phyloP scores from a whole-genome alignment of 2,797 vertebrate genomes.

The Chelon auratus region DNA sequence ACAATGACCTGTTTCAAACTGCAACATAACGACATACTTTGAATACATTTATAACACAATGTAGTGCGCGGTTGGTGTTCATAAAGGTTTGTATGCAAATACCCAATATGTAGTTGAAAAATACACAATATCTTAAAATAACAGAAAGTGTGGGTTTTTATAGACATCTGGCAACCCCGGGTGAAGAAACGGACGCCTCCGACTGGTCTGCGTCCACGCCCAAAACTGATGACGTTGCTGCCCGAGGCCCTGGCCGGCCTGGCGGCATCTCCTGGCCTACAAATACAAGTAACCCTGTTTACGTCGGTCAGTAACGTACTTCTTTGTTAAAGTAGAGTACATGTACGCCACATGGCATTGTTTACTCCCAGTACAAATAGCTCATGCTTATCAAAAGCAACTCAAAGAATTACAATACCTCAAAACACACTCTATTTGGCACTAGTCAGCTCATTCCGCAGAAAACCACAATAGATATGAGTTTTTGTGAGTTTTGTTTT shows the following conservation, averaged over 20 bases:
- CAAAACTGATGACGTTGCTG: conserved; percentile 67
- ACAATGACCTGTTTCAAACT: neutral
- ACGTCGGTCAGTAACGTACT: neutral
- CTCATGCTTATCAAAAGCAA: neutral
- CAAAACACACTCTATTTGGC: neutral
- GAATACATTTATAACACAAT: rapidly evolving
- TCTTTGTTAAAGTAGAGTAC: neutral
- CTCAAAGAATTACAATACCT: neutral
- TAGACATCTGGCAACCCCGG: conserved; percentile 65
- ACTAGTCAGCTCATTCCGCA: neutral
- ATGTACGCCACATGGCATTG: neutral
- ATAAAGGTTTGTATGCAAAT: no score
- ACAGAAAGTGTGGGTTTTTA: conserved; percentile 26
- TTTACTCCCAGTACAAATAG: neutral
- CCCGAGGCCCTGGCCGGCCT: conserved; percentile 37
- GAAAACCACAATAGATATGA: neutral
- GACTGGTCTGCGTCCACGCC: conserved; percentile 61
- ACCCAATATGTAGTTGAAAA: no score
- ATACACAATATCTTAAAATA: neutral
- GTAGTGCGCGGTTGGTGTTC: neutral
- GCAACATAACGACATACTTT: neutral
- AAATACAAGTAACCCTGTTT: conserved; percentile 27
- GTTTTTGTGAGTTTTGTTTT: no score
- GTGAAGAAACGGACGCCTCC: conserved; percentile 31
- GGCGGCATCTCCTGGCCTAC: conserved; percentile 47